Evolutionary conservation across 2,797 vertebrate species (phyloP).

Genomic region (Melanogrammus aeglefinus): DNA sequence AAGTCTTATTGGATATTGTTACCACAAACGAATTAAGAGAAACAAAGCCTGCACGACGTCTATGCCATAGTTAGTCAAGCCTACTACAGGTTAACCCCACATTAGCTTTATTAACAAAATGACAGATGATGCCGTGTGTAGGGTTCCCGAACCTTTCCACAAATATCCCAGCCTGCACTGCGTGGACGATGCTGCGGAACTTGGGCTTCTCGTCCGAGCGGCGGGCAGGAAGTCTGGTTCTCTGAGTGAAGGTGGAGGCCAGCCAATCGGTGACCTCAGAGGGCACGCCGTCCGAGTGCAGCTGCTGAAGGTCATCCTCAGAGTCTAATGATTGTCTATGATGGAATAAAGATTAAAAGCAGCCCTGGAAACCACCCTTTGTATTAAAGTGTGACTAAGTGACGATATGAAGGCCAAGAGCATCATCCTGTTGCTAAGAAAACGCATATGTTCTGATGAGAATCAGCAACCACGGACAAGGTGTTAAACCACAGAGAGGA

Average conservation of each 20-base stretch:
- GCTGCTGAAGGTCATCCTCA: constrained; percentile 88
- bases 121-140: not conserved
- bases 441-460: not conserved
- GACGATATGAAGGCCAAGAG: too few species aligned
- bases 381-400: not conserved
- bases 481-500: not conserved
- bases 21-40: not conserved
- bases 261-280: constrained; percentile 91
- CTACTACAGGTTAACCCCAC: not conserved
- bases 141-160: constrained; percentile 79
- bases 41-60: not conserved
- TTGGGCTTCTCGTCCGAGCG: constrained; percentile 87
- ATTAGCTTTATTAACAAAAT: not conserved
- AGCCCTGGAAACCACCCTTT: not conserved
- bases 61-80: not conserved
- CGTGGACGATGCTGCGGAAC: constrained; percentile 92
- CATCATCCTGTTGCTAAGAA: too few species aligned
- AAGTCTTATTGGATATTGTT: not conserved
- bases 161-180: constrained; percentile 92
- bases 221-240: constrained; percentile 73
- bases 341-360: not conserved
- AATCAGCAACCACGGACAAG: not conserved
- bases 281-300: constrained; percentile 86
- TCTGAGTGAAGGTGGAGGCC: constrained; percentile 89
- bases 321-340: constrained; percentile 84